Evolutionary conservation across 1,140 invertebrate genomes (phyloP).

Genomic region (Polypedilum pembai): DNA sequence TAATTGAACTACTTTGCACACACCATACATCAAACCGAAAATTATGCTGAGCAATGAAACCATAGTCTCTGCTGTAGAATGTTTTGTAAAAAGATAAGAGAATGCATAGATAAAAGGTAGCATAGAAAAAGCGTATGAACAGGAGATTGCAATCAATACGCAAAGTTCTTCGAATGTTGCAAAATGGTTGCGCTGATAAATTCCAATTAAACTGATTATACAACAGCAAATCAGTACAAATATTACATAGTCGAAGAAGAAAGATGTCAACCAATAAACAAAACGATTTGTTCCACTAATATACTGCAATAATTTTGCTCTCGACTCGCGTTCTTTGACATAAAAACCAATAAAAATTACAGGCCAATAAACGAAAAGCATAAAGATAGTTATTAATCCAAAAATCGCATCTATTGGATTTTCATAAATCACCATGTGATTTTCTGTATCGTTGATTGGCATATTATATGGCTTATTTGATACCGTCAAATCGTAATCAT

Average conservation of each 20-base stretch:
- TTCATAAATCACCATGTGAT: conserved; percentile 50
- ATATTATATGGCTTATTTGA: conserved; percentile 57
- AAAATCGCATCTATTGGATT: conserved; percentile 57
- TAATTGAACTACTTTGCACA: background rate
- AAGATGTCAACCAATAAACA: conserved; percentile 62
- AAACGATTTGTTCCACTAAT: conserved; percentile 67
- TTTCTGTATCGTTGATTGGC: conserved; percentile 48
- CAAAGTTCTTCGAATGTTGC: conserved; percentile 45
- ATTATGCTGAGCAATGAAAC: background rate
- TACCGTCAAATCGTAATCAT: conserved; percentile 49
- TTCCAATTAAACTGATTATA: conserved; percentile 48
- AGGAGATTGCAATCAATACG: conserved; percentile 45
- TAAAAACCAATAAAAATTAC: conserved; percentile 20
- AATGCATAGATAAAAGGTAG: conserved; percentile 52
- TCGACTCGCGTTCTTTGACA: conserved; percentile 47
- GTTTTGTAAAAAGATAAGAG: conserved; percentile 54
- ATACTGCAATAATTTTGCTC: conserved; percentile 51
- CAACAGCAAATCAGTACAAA: conserved; percentile 49
- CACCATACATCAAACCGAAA: background rate
- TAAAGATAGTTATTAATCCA: conserved; percentile 60
- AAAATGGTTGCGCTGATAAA: conserved; percentile 53
- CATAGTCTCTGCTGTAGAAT: conserved; percentile 60
- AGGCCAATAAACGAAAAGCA: conserved; percentile 39
- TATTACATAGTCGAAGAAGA: conserved; percentile 65
- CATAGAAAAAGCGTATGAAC: conserved; percentile 47